Percentiles rank a stretch among this genome's conserved stretches.
phyloP scores from a whole-genome alignment of 2,888 invertebrate genomes.

The Scaptomyza cyrtandrae region DNA sequence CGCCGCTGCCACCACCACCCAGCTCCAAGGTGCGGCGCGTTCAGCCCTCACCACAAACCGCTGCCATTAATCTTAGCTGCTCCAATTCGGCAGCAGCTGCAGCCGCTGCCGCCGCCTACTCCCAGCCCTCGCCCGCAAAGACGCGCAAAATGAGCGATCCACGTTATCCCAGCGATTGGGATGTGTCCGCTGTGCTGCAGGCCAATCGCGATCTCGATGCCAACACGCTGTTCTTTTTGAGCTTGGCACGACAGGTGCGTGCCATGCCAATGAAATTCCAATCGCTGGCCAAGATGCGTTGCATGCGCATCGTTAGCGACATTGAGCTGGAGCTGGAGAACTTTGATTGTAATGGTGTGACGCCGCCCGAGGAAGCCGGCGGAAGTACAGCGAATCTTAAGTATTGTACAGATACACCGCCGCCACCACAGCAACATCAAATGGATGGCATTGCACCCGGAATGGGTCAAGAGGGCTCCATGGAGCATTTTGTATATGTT shows the following conservation, averaged over 20 bases:
- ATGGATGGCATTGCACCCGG: slow-evolving; percentile 37
- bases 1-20: slow-evolving; percentile 55
- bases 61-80: slow-evolving; percentile 81
- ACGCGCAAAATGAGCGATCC: slow-evolving; percentile 74
- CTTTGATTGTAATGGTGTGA: slow-evolving; percentile 76
- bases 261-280: slow-evolving; percentile 84
- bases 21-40: slow-evolving; percentile 77
- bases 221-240: slow-evolving; percentile 83
- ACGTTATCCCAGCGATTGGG: slow-evolving; percentile 72
- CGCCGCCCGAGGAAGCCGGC: slow-evolving; percentile 60
- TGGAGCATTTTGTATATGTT: slow-evolving; percentile 83
- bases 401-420: slow-evolving; percentile 79
- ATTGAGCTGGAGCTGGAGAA: slow-evolving; percentile 84
- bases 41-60: slow-evolving; percentile 80
- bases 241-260: slow-evolving; percentile 82
- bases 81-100: slow-evolving; percentile 39
- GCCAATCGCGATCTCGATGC: slow-evolving; percentile 84
- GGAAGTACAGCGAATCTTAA: slow-evolving; percentile 64
- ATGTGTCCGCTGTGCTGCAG: slow-evolving; percentile 80
- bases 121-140: slow-evolving; percentile 70
- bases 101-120: slow-evolving; percentile 13
- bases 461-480: slow-evolving; percentile 69
- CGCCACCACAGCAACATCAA: slow-evolving; percentile 60
- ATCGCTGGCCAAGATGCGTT: slow-evolving; percentile 83
- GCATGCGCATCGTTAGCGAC: slow-evolving; percentile 84